Evolutionary conservation across 2,888 invertebrate species (phyloP).

Genomic region (Lasioglossum morio): DNA sequence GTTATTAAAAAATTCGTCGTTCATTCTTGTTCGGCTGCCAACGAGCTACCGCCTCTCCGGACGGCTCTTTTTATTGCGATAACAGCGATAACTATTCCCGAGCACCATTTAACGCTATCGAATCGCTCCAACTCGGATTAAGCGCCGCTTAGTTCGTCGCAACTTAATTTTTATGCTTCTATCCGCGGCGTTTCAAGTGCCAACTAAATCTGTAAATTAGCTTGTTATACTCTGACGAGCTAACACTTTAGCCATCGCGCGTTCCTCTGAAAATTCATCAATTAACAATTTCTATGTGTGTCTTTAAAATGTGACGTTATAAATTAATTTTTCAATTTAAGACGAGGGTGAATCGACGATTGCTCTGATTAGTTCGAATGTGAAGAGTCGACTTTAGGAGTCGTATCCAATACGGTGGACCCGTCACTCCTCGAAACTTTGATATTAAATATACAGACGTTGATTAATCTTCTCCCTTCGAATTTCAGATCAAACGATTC

Average conservation of each 20-base stretch:
- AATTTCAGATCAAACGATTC: no score
- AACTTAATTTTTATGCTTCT: neutral
- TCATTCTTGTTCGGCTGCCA: slow-evolving; percentile 42
- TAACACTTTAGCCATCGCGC: neutral
- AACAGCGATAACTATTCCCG: neutral
- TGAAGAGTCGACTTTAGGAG: neutral
- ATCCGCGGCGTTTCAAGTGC: neutral
- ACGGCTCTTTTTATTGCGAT: neutral
- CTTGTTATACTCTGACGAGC: neutral
- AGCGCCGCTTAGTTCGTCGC: neutral
- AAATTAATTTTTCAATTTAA: no score
- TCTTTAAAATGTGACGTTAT: no score
- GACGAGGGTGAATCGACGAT: neutral
- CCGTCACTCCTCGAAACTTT: no score
- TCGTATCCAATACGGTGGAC: neutral
- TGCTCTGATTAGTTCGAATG: neutral
- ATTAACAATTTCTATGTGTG: no score
- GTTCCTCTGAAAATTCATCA: neutral
- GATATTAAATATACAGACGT: no score
- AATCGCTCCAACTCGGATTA: neutral
- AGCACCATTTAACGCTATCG: neutral
- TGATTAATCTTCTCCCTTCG: no score
- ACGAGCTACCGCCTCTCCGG: neutral
- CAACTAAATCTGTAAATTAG: neutral
- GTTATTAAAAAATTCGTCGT: slow-evolving; percentile 66